phyloP scores from a whole-genome alignment of 2,113 vertebrate genomes.

The Lasiurus cinereus region DNA sequence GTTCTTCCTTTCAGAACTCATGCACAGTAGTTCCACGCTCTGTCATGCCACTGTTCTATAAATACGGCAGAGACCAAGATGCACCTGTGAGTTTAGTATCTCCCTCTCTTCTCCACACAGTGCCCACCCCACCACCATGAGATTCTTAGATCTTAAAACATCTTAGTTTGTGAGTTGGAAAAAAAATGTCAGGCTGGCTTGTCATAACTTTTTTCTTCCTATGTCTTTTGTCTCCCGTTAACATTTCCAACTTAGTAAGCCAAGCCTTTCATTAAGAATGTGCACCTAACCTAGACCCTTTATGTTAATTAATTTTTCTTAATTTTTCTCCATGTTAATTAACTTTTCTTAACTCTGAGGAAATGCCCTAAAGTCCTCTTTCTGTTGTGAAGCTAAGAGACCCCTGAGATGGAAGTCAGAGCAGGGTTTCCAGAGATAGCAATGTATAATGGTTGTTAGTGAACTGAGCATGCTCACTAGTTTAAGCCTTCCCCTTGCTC shows the following conservation, averaged over 20 bases:
- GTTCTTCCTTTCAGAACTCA: background rate
- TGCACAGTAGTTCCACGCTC: background rate
- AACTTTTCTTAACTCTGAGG: conserved; percentile 65
- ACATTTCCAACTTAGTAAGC: conserved; percentile 23
- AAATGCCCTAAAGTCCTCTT: conserved; percentile 46
- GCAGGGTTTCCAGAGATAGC: conserved; percentile 19
- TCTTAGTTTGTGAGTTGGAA: background rate
- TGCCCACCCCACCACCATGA: background rate
- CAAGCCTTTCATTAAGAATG: conserved; percentile 33
- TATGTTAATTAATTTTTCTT: conserved; percentile 74
- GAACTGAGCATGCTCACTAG: background rate
- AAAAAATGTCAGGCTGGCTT: background rate
- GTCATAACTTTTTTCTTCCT: background rate
- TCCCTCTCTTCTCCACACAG: background rate
- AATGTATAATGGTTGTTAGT: conserved; percentile 60
- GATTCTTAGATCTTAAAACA: background rate
- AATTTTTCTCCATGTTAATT: conserved; percentile 68
- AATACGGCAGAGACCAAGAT: background rate
- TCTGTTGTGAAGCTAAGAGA: conserved; percentile 45
- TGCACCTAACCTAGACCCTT: conserved; percentile 49
- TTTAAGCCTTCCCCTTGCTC: background rate
- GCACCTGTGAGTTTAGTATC: background rate
- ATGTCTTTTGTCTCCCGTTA: conserved; percentile 12
- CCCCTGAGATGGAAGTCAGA: background rate
- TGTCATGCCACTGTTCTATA: background rate